phyloP scores from a whole-genome alignment of 2,797 vertebrate genomes.

The Philypnodon macrostomus region DNA sequence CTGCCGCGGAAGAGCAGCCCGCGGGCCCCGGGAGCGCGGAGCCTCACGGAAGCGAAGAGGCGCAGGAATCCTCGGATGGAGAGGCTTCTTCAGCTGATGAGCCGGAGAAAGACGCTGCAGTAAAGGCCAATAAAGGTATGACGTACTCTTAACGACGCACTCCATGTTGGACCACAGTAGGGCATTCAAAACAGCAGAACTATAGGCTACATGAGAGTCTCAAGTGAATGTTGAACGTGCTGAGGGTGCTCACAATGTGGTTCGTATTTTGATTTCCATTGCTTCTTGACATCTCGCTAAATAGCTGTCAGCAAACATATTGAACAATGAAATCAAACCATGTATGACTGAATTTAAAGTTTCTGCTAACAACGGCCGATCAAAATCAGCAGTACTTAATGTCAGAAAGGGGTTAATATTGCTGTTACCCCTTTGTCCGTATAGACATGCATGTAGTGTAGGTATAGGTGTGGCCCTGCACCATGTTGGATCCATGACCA shows the following conservation, averaged over 20 bases:
- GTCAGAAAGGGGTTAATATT: background rate
- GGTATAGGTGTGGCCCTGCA: conserved; percentile 39
- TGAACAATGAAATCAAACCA: no score
- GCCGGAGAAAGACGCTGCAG: conserved; percentile 83
- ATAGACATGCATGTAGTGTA: background rate
- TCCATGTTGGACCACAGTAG: background rate
- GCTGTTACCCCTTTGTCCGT: conserved; percentile 2
- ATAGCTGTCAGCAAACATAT: no score
- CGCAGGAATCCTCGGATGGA: conserved; percentile 84
- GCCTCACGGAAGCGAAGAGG: conserved; percentile 81
- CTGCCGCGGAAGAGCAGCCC: conserved; percentile 78
- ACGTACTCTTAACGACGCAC: conserved; percentile 5
- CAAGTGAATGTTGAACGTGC: no score
- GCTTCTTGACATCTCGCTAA: no score
- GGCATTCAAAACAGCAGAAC: background rate
- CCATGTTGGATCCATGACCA: conserved; percentile 25
- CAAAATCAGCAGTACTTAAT: background rate
- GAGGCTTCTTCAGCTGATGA: conserved; percentile 88
- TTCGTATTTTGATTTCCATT: no score
- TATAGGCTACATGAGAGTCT: no score
- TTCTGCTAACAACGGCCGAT: background rate
- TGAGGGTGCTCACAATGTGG: no score
- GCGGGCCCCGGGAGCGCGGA: conserved; percentile 48
- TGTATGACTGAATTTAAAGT: no score
- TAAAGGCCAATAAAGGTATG: conserved; percentile 87